Percentiles rank a stretch among this genome's conserved stretches.
Evolutionary conservation across 2,888 invertebrate genomes (phyloP).

Genomic region (Micoletzkya japonica): DNA sequence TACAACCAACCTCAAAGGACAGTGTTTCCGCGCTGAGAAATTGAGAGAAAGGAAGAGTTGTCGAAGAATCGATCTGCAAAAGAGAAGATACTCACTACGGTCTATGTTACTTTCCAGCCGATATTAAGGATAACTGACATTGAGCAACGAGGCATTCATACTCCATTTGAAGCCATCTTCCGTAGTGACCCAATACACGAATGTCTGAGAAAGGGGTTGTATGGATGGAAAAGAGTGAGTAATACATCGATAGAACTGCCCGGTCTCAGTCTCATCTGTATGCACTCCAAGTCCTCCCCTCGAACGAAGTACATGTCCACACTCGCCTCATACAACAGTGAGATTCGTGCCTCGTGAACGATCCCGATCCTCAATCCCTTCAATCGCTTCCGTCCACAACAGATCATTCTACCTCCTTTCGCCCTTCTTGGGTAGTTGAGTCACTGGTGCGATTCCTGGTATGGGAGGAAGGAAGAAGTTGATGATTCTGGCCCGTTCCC

Average conservation of each 20-base stretch:
- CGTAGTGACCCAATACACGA: conserved; percentile 87
- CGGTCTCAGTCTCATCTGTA: conserved; percentile 90
- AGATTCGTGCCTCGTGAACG: conserved; percentile 78
- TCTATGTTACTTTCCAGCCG: neutral
- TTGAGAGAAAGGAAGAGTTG: conserved; percentile 7
- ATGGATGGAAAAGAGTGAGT: too few relatives aligned
- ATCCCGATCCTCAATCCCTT: conserved; percentile 41
- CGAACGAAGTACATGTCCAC: conserved; percentile 95
- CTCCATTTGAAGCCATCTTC: conserved; percentile 86
- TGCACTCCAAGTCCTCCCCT: conserved; percentile 84
- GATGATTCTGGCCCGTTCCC: conserved; percentile 90
- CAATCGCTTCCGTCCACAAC: neutral
- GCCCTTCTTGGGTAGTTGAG: conserved; percentile 40
- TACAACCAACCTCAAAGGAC: conserved; percentile 15
- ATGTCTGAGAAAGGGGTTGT: conserved; percentile 69
- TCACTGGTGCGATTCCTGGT: conserved; percentile 42
- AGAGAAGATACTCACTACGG: neutral
- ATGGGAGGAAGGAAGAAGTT: conserved; percentile 87
- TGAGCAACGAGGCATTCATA: conserved; percentile 86
- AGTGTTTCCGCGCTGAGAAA: conserved; percentile 19
- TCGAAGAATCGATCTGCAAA: conserved; percentile 13
- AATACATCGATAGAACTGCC: conserved; percentile 85
- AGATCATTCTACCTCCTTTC: conserved; percentile 28
- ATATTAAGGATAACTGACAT: conserved; percentile 20
- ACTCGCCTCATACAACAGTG: conserved; percentile 87